Evolutionary conservation across 1,140 invertebrate species (phyloP).

Genomic region (Platorchestia sp.): DNA sequence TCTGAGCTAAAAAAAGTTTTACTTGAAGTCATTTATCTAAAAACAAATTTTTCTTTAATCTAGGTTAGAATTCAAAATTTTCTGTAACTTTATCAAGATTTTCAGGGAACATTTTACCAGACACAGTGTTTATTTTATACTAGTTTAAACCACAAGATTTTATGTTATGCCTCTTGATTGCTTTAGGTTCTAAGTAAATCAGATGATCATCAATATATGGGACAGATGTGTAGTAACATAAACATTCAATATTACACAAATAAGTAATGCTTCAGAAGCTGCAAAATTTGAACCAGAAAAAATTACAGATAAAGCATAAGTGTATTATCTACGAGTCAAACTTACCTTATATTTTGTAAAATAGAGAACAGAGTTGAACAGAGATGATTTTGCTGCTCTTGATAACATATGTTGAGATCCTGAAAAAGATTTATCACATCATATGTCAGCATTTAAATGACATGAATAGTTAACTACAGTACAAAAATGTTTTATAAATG

Average conservation of each 20-base stretch:
- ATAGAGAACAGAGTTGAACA: background rate
- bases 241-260: background rate
- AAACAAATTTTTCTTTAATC: too few relatives aligned
- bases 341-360: background rate
- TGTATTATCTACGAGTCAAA: background rate
- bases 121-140: too few relatives aligned
- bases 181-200: background rate
- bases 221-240: background rate
- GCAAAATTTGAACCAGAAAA: background rate
- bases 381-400: background rate
- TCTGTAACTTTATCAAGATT: too few relatives aligned
- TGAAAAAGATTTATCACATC: background rate
- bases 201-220: background rate
- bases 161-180: too few relatives aligned
- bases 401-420: background rate
- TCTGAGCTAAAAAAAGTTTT: too few relatives aligned
- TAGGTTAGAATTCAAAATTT: too few relatives aligned
- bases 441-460: background rate
- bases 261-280: background rate
- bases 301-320: background rate
- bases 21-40: too few relatives aligned
- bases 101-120: too few relatives aligned
- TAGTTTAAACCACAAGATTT: too few relatives aligned
- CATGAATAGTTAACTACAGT: background rate
- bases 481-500: background rate